phyloP scores from a whole-genome alignment of 2,113 vertebrate genomes.

The Crotalus helleri region DNA sequence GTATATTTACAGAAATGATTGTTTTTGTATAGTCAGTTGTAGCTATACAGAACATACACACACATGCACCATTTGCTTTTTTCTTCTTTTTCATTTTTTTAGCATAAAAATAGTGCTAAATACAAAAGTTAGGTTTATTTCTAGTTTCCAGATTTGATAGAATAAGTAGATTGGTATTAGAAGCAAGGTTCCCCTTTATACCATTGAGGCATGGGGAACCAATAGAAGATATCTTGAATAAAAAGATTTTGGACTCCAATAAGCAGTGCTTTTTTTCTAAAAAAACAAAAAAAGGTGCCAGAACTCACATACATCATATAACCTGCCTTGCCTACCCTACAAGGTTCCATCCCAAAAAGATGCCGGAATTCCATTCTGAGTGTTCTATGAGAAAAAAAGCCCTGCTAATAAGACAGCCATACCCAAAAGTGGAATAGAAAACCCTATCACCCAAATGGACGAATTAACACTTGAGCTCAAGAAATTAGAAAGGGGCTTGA shows the following conservation, averaged over 20 bases:
- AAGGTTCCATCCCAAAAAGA: too few species aligned
- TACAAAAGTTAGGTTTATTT: not conserved
- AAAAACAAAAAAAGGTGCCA: too few species aligned
- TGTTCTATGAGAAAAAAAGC: too few species aligned
- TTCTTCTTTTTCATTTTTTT: not conserved
- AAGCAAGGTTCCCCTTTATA: not conserved
- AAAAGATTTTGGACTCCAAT: not conserved
- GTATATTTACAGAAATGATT: not conserved
- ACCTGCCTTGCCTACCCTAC: too few species aligned
- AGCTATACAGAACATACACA: not conserved
- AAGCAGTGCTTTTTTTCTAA: not conserved
- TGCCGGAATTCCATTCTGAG: too few species aligned
- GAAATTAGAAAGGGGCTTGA: not conserved
- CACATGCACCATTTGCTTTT: not conserved
- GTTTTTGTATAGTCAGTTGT: not conserved
- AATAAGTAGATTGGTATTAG: not conserved
- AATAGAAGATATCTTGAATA: not conserved
- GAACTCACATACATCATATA: too few species aligned
- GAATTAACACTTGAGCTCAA: not conserved
- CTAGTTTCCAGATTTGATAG: not conserved
- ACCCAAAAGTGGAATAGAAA: not conserved
- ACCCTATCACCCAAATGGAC: not conserved
- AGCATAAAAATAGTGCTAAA: not conserved
- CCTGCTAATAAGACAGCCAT: not conserved
- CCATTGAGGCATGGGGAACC: not conserved